phyloP scores from a whole-genome alignment of 1,140 invertebrate species.

The Macrostomum lignano region DNA sequence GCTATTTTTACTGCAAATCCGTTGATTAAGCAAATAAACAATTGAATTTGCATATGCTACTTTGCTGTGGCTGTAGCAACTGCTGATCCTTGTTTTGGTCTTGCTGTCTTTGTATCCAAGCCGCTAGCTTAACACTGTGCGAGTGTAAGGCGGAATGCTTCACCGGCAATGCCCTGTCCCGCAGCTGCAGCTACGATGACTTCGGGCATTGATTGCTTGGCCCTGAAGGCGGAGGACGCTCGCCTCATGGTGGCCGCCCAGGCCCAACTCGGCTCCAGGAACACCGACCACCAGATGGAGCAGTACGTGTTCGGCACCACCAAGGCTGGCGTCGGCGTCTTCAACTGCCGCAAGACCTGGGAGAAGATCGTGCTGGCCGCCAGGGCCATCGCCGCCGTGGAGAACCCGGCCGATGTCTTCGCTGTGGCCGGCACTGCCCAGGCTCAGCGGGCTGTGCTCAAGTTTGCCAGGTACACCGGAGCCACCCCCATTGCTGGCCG shows the following conservation, averaged over 20 bases:
- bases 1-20: no score
- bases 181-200: no score
- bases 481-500: conserved; percentile 89
- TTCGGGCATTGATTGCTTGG: no score
- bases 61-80: no score
- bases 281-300: conserved; percentile 73
- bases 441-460: conserved; percentile 82
- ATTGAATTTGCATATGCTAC: no score
- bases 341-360: conserved; percentile 85
- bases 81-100: no score
- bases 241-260: conserved; percentile 80
- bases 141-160: no score
- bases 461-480: conserved; percentile 88
- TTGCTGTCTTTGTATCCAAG: no score
- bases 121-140: no score
- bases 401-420: conserved; percentile 78
- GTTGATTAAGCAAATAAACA: no score
- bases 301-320: conserved; percentile 79
- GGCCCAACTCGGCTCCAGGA: conserved; percentile 69
- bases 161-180: no score
- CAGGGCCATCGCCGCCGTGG: conserved; percentile 81
- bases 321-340: conserved; percentile 60
- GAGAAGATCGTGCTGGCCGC: conserved; percentile 86
- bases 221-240: conserved; percentile 50
- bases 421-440: conserved; percentile 78